Conservation (phyloP, 2,888 invertebrate species). For the Acleris sparsana region DNA sequence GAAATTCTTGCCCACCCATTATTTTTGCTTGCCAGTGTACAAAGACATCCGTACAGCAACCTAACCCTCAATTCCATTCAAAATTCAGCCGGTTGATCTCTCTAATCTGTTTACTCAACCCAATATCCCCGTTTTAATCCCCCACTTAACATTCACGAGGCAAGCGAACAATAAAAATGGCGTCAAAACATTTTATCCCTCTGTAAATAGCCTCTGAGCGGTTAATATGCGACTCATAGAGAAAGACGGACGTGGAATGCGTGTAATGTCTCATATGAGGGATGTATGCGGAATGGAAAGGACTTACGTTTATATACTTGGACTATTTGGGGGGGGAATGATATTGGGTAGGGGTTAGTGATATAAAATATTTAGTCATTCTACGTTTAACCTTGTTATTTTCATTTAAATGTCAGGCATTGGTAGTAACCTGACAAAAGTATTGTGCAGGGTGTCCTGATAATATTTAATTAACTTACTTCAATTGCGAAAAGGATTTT, state of each 20-base stretch:
- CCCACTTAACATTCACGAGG: constrained; percentile 39
- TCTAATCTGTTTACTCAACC: constrained; percentile 3
- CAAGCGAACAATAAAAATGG: constrained; percentile 52
- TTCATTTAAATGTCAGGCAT: too few relatives aligned
- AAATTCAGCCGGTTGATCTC: background rate
- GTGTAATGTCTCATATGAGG: constrained; percentile 49
- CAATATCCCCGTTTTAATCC: constrained; percentile 8
- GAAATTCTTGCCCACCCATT: too few relatives aligned
- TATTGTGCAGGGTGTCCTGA: too few relatives aligned
- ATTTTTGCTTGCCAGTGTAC: background rate
- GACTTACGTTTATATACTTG: background rate
- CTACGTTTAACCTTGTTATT: too few relatives aligned
- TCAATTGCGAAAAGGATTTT: too few relatives aligned
- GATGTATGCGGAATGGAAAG: constrained; percentile 20
- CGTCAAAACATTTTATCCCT: constrained; percentile 66
- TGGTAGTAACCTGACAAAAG: too few relatives aligned
- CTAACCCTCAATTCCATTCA: background rate
- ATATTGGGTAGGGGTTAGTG: too few relatives aligned
- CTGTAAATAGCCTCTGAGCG: constrained; percentile 65
- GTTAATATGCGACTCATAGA: constrained; percentile 76
- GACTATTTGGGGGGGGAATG: too few relatives aligned
- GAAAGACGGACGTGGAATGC: constrained; percentile 63
- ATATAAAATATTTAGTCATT: too few relatives aligned
- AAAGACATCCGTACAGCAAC: background rate
- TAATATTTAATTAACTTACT: too few relatives aligned